Evolutionary conservation across 1,140 invertebrate species (phyloP), one percentile per base, ranked within the genome.

Genomic region (Cydia amplana): DNA sequence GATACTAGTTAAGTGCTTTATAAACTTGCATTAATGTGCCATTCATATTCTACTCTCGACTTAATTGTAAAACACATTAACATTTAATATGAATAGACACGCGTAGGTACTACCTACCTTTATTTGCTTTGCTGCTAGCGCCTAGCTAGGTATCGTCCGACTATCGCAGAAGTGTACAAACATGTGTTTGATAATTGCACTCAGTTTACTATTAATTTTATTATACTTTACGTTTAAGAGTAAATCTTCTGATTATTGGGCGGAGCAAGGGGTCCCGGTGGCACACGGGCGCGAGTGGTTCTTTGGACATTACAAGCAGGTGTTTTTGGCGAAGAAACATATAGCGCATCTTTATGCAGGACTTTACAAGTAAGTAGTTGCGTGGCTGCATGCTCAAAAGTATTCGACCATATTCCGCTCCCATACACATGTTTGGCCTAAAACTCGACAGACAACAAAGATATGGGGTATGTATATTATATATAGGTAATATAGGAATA

Each of bases 321-420:
- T 70, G 36, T 70, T 70, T 10, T 70, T 70, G 6, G 16, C n/a
- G 36, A 70, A 70, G 32, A 70, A 70, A 70, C 65, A 70, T 70
- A 12, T 36, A 18, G n/a, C 65, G 6, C 65, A 70, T 18, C 18
- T 70, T 18, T 36, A 70, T 36, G 16, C 32, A 14, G 65, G 43
- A 18, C 65, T 70, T n/a, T 70, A 70, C n/a, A 70, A 40, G 65
- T 70, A 36, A 70, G 25, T 55, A 18, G 3, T 0, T 10, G n/a
- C 7, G 6, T 60, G 18, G 12, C 43, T 0, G 12, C 12, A n/a
- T n/a, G n/a, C n/a, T n/a, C n/a, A 43, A 32, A 36, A 1, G 32
- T 36, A 1, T 7, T 36, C 32, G 32, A 36, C 32, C 1, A 36
- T 36, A 7, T 36, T 36, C 6, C 32, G 32, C 7, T 36, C 32